Evolutionary conservation across 2,113 vertebrate species (phyloP).

Genomic region (Ochotona curzoniae): DNA sequence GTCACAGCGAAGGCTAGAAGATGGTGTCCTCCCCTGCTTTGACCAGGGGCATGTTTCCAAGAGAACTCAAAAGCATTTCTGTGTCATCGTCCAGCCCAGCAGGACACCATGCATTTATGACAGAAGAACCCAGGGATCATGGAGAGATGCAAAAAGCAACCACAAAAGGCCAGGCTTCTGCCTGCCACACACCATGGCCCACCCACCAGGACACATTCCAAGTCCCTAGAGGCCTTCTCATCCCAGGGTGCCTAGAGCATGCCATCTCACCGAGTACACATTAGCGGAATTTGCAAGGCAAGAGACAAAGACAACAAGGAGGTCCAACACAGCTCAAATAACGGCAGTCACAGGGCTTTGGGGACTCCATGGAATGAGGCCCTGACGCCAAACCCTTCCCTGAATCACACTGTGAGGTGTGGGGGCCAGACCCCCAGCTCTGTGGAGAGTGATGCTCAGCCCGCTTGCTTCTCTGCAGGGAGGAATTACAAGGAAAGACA

Average conservation of each 20-base stretch:
- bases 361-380: background rate
- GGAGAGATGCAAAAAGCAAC: background rate
- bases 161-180: constrained; percentile 7
- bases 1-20: background rate
- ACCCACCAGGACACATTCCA: background rate
- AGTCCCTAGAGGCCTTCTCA: background rate
- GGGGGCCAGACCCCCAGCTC: background rate
- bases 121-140: background rate
- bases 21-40: background rate
- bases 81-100: background rate
- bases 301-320: background rate
- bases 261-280: background rate
- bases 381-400: background rate
- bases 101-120: background rate
- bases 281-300: background rate
- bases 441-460: background rate
- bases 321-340: background rate
- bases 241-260: background rate
- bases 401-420: background rate
- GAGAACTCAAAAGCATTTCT: constrained; percentile 36
- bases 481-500: background rate
- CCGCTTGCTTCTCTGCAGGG: background rate
- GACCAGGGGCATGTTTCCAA: background rate
- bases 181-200: background rate
- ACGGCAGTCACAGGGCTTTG: accelerated